Evolutionary conservation across 1,140 invertebrate genomes (phyloP).

Genomic region (Tetramorium simillimum): DNA sequence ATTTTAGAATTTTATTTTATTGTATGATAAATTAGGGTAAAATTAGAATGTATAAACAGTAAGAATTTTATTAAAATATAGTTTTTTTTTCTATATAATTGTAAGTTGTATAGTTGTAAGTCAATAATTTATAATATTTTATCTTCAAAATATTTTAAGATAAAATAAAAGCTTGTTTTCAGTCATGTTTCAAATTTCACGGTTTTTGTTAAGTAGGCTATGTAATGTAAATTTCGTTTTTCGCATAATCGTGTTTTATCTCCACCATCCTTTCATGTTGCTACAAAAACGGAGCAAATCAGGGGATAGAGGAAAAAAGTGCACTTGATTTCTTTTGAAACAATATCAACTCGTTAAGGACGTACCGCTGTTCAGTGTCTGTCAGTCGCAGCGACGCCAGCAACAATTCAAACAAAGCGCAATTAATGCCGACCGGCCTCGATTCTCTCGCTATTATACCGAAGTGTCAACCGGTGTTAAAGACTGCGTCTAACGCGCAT

Average conservation of each 20-base stretch:
- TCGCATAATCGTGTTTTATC: constrained; percentile 14
- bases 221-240: neutral
- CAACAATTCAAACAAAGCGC: constrained; percentile 70
- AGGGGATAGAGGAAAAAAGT: neutral
- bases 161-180: neutral
- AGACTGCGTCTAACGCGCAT: neutral
- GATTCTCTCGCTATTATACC: constrained; percentile 39
- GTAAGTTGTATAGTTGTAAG: neutral
- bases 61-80: neutral
- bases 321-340: constrained; percentile 63
- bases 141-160: neutral
- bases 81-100: neutral
- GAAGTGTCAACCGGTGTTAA: constrained; percentile 15
- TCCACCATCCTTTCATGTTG: constrained; percentile 1
- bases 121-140: neutral
- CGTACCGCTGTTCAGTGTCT: constrained; percentile 30
- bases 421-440: constrained; percentile 65
- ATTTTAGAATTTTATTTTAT: neutral
- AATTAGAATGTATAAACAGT: neutral
- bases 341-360: constrained; percentile 75
- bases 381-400: constrained; percentile 41
- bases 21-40: neutral
- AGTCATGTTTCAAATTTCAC: neutral
- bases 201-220: too few species aligned
- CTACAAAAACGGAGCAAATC: constrained; percentile 14